These are phyloP conservation scores for Daphoenositta chrysoptera DNA, from an alignment of 2,113 vertebrate genomes.

Conservation along the genomic window DNA sequence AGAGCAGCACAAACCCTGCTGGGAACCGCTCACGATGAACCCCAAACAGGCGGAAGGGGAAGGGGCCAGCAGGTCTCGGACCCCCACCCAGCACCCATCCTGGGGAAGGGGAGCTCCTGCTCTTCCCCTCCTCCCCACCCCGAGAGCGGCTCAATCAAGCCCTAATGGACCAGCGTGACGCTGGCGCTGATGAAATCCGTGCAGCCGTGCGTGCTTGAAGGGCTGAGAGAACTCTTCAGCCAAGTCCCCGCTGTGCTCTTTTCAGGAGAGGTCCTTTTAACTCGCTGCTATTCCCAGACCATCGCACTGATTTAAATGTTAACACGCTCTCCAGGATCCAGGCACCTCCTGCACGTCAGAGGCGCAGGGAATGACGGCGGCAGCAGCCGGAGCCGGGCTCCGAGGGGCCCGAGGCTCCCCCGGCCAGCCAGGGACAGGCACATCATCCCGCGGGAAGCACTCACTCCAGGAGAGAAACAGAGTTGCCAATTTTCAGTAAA, in stretches of 20 bases:
- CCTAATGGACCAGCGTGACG: neutral
- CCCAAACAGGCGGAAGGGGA: fast-evolving
- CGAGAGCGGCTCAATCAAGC: neutral
- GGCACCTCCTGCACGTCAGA: neutral
- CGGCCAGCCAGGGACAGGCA: no score
- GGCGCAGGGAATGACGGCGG: neutral
- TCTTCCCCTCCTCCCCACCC: neutral
- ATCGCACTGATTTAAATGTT: neutral
- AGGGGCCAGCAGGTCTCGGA: neutral
- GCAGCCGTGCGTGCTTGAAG: neutral
- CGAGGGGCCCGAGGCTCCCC: neutral
- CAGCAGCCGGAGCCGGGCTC: neutral
- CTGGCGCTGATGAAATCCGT: neutral
- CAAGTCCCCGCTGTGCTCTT: slow-evolving; percentile 37
- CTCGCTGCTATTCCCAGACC: slow-evolving; percentile 9
- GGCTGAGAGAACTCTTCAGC: slow-evolving; percentile 51
- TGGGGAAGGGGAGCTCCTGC: neutral
- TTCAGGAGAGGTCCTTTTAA: slow-evolving; percentile 47
- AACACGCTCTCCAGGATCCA: neutral
- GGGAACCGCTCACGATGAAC: fast-evolving
- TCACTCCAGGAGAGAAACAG: fast-evolving
- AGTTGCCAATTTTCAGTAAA: fast-evolving
- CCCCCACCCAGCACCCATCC: fast-evolving
- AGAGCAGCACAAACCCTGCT: neutral
- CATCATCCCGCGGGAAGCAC: fast-evolving